Evolutionary conservation across 2,888 invertebrate genomes (phyloP).

Genomic region (Rhyacophila evoluta): DNA sequence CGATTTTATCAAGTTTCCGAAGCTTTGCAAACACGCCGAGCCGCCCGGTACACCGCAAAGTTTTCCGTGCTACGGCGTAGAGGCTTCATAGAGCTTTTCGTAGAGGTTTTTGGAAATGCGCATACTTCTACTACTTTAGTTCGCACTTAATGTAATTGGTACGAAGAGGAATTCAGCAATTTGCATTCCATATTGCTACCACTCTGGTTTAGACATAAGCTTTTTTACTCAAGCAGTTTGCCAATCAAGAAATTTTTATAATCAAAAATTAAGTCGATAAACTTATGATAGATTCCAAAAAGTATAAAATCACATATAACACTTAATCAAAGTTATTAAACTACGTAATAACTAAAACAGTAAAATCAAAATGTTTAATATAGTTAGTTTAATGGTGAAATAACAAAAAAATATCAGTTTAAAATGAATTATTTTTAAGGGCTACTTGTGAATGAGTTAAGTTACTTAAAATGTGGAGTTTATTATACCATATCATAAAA

Average conservation of each 20-base stretch:
- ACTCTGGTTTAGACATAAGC: neutral
- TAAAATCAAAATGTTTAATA: too few species aligned
- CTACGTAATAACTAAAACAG: too few species aligned
- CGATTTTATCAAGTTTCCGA: constrained; percentile 20
- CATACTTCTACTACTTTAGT: neutral
- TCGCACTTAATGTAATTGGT: constrained; percentile 4
- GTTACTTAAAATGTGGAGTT: too few species aligned
- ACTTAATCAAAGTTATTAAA: too few species aligned
- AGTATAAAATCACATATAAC: too few species aligned
- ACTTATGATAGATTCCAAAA: too few species aligned
- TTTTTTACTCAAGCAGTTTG: neutral
- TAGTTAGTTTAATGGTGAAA: too few species aligned
- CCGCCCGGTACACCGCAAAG: neutral
- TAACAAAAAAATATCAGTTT: too few species aligned
- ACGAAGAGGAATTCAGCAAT: constrained; percentile 2
- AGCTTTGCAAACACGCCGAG: neutral
- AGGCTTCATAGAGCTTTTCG: neutral
- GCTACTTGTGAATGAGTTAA: too few species aligned
- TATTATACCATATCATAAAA: too few species aligned
- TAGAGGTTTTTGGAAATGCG: neutral
- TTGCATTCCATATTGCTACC: constrained; percentile 3
- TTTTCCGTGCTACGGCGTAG: neutral
- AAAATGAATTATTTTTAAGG: too few species aligned
- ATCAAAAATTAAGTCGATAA: too few species aligned
- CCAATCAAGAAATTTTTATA: neutral